These are phyloP conservation scores for Drosophila mimica DNA, from an alignment of 2,888 invertebrate species.

Conservation along the genomic window DNA sequence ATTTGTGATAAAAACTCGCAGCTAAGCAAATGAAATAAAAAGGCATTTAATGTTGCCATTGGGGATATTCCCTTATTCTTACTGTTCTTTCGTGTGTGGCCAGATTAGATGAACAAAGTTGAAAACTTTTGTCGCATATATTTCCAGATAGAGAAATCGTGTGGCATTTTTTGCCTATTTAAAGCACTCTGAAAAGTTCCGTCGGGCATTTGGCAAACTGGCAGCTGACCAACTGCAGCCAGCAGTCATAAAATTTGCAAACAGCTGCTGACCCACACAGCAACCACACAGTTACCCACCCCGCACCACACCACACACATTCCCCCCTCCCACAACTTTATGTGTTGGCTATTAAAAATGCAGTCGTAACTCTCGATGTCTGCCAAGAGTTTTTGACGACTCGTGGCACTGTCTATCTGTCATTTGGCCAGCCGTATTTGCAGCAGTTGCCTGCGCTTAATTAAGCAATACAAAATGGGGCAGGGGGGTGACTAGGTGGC, in stretches of 20 bases:
- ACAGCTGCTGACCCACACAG: constrained; percentile 35
- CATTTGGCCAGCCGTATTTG: constrained; percentile 58
- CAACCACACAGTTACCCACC: neutral
- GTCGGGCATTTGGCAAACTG: constrained; percentile 25
- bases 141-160: constrained; percentile 10
- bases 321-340: constrained; percentile 23
- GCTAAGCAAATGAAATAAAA: constrained; percentile 66
- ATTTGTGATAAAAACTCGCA: constrained; percentile 52
- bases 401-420: constrained; percentile 27
- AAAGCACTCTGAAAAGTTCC: constrained; percentile 53
- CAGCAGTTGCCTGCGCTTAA: constrained; percentile 72
- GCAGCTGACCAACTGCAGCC: constrained; percentile 62
- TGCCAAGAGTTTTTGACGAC: constrained; percentile 66
- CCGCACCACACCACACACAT: no score
- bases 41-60: constrained; percentile 66
- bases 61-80: constrained; percentile 34
- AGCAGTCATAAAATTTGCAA: constrained; percentile 69
- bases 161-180: constrained; percentile 26
- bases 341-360: constrained; percentile 69
- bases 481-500: constrained; percentile 7
- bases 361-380: constrained; percentile 74
- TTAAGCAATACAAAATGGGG: constrained; percentile 77
- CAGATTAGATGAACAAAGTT: constrained; percentile 72
- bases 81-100: constrained; percentile 23
- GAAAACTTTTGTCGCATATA: constrained; percentile 41